phyloP scores from a whole-genome alignment of 2,888 invertebrate species.

The Trachelus tabidus region DNA sequence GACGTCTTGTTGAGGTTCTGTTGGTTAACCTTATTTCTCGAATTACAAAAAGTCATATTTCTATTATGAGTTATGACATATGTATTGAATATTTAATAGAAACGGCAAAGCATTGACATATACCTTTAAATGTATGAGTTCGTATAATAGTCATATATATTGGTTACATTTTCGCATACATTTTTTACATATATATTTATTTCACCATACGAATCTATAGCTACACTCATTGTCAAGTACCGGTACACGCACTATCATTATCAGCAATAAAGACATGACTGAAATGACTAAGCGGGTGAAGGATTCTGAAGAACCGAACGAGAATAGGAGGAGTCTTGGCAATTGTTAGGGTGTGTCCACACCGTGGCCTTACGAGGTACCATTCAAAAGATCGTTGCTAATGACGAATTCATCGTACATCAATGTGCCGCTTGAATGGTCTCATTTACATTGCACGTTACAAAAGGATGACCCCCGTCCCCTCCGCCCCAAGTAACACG shows the following conservation, averaged over 20 bases:
- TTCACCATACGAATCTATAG: not conserved
- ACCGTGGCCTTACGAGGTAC: not conserved
- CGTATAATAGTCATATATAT: too few species aligned
- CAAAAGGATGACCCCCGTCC: not conserved
- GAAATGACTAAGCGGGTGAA: not conserved
- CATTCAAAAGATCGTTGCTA: not conserved
- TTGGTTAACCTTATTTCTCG: too few species aligned
- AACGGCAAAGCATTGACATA: too few species aligned
- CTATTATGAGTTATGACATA: too few species aligned
- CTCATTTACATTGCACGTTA: not conserved
- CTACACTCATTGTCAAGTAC: not conserved
- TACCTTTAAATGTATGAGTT: too few species aligned
- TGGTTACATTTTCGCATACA: too few species aligned
- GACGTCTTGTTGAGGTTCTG: too few species aligned
- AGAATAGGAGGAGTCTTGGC: not conserved
- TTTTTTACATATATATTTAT: too few species aligned
- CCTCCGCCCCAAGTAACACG: not conserved
- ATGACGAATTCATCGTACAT: not conserved
- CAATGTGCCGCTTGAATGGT: not conserved
- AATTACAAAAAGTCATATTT: too few species aligned
- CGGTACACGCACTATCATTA: not conserved
- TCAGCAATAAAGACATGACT: not conserved
- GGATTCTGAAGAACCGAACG: not conserved
- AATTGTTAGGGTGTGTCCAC: not conserved
- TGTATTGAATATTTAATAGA: too few species aligned